Evolutionary conservation across 2,888 invertebrate species (phyloP).

Genomic region (Drosophila suboccidentalis): DNA sequence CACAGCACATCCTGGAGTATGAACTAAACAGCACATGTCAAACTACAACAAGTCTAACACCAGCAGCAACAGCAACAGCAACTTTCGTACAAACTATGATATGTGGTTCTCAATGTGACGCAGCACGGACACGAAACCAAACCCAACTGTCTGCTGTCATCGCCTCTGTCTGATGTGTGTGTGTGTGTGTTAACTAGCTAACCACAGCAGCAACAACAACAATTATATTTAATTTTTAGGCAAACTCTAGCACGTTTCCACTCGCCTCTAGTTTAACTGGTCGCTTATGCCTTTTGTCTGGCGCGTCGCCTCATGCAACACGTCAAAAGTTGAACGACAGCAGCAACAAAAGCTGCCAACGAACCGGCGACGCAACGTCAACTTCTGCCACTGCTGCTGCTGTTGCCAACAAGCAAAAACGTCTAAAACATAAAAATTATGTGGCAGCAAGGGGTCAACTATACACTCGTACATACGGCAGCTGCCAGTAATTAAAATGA

Average conservation of each 20-base stretch:
- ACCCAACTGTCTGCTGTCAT: conserved; percentile 53
- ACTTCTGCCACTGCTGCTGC: conserved; percentile 30
- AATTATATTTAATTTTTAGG: conserved; percentile 80
- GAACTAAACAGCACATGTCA: conserved; percentile 44
- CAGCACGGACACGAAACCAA: conserved; percentile 33
- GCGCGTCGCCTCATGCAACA: conserved; percentile 65
- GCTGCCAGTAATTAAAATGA: conserved; percentile 79
- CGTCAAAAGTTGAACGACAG: conserved; percentile 81
- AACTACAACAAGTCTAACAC: conserved; percentile 37
- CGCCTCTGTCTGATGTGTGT: conserved; percentile 27
- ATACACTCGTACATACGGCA: conserved; percentile 45
- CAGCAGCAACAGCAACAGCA: conserved; percentile 8
- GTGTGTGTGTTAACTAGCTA: conserved; percentile 51
- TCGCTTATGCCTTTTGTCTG: conserved; percentile 62
- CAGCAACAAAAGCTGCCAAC: conserved; percentile 69
- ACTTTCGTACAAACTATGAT: conserved; percentile 48
- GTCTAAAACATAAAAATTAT: conserved; percentile 75
- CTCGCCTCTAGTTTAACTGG: conserved; percentile 37
- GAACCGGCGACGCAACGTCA: conserved; percentile 60
- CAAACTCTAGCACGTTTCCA: conserved; percentile 68
- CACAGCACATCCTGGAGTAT: not conserved
- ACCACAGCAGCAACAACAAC: conserved; percentile 59
- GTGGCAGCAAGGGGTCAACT: conserved; percentile 57
- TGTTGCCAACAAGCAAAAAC: conserved; percentile 47
- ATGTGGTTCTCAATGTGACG: conserved; percentile 58